Base-by-base conservation (phyloP, 2,113 vertebrate species). In the Prionailurus viverrinus region DNA sequence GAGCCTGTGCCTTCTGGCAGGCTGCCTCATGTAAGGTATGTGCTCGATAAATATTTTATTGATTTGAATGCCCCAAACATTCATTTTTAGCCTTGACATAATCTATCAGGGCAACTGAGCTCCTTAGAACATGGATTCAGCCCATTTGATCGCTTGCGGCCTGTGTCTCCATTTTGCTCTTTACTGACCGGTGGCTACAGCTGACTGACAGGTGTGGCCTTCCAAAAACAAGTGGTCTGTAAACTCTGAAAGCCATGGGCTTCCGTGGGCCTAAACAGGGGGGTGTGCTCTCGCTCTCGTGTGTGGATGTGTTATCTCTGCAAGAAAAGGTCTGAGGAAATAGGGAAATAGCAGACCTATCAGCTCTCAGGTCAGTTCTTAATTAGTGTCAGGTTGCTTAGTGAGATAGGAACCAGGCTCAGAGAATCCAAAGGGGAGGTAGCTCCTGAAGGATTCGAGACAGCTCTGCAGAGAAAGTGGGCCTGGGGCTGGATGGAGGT, bases 331-430 rank as follows among this genome's bases (percentile, higher is more conserved):
- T 63, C 36, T 61, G 69, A 58, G 53, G 69, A 84, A 31, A 21
- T 31, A 11, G 12, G 76, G 89, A 53, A 74, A 61, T 1, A 61
- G 79, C 55, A 93, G 80, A 88, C n/a, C 1, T 18, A 4, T 61
- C 45, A 36, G n/a, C 73, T 33, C 36, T 19, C 76, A 45, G 85
- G 71, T 94, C 91, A 27, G 89, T 79, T 51, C 79, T 83, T 96
- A 39, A 78, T 92, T 90, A 90, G 79, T 58, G 83, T 97, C 94
- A 76, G 7, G 19, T 93, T 88, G 39, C n/a, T 0, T 36, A 8
- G 45, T 45, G 85, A 96, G 79, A 74, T 36, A 89, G 79, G 86
- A 84, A 45, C 65, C 92, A 95, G 95, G 63, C 41, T 79, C 27
- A 3, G 39, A 48, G 81, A 55, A 36, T 31, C 45, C 1, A 4